Conservation (phyloP, 1,140 invertebrate species). For the Hylaeus anthracinus region DNA sequence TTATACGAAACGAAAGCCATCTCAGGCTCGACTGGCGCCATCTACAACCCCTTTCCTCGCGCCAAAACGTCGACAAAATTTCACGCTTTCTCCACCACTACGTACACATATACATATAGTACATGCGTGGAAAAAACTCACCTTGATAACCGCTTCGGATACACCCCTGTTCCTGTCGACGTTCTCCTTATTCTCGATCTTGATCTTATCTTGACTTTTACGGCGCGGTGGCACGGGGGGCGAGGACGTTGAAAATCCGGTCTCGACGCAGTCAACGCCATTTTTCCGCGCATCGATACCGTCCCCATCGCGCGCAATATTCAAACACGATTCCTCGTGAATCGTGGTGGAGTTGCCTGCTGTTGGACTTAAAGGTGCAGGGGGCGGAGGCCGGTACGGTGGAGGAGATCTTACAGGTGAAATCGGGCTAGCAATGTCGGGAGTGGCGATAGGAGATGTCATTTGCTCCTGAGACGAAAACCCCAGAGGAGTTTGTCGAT, state of each 20-base stretch:
- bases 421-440: conserved; percentile 68
- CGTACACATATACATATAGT: neutral
- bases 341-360: conserved; percentile 2
- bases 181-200: conserved; percentile 80
- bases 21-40: neutral
- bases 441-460: conserved; percentile 63
- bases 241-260: conserved; percentile 62
- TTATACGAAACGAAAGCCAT: no score
- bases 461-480: conserved; percentile 64
- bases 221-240: conserved; percentile 83
- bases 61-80: neutral
- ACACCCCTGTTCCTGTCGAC: conserved; percentile 66
- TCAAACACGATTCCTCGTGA: conserved; percentile 46
- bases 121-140: conserved; percentile 34
- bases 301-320: conserved; percentile 51
- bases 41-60: neutral
- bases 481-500: conserved; percentile 79
- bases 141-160: conserved; percentile 70
- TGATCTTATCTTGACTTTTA: conserved; percentile 81
- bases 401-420: conserved; percentile 82
- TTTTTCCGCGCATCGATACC: conserved; percentile 35
- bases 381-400: conserved; percentile 85
- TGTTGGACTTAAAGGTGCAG: conserved; percentile 77
- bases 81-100: neutral
- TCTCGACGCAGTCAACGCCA: conserved; percentile 38